Evolutionary conservation across 2,888 invertebrate species (phyloP), one percentile per base, ranked within the genome.

Genomic region (Brachyopa scutellaris): DNA sequence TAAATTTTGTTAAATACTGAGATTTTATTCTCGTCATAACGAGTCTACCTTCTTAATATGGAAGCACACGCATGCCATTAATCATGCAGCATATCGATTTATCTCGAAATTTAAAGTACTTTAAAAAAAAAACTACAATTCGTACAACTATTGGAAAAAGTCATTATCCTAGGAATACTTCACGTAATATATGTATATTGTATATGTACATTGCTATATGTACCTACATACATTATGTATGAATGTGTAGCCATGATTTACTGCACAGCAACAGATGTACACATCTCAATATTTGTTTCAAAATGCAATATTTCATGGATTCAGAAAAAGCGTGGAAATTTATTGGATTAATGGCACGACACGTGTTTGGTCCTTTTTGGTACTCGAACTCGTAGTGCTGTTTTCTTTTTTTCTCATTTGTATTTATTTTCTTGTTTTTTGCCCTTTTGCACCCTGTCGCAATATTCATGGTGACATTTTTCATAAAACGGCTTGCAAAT

Each of bases 271-370:
- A 59, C 64, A 59, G 57, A 59, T 59, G 47, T 45, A 51, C n/a
- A 61, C 21, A 51, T 64, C 40, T 31, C 49, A 42, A 57, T 66
- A 59, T 64, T 53, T 47, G 33, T 64, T 59, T 42, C 47, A 76
- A 70, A 76, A 70, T 66, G 76, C 55, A 59, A 82, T 82, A 76
- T 53, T 51, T 76, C 53, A 64, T 38, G 55, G 51, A 9, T 59
- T 33, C 69, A 11, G 36, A 49, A 64, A 69, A 76, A 82, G 23
- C 40, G 49, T 51, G 51, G 11, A 76, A 66, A 76, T 70, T 82
- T 72, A 76, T 82, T 61, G 70, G 70, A 82, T 82, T 76, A 82
- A 82, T 76, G 59, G 53, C 53, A 76, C 82, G 53, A 82, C 76
- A 66, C 61, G 70, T 76, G 70, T 70, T 61, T 64, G 51, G 59